These are phyloP conservation scores for Lacerta agilis DNA, from an alignment of 2,797 vertebrate genomes.

Conservation along the genomic window DNA sequence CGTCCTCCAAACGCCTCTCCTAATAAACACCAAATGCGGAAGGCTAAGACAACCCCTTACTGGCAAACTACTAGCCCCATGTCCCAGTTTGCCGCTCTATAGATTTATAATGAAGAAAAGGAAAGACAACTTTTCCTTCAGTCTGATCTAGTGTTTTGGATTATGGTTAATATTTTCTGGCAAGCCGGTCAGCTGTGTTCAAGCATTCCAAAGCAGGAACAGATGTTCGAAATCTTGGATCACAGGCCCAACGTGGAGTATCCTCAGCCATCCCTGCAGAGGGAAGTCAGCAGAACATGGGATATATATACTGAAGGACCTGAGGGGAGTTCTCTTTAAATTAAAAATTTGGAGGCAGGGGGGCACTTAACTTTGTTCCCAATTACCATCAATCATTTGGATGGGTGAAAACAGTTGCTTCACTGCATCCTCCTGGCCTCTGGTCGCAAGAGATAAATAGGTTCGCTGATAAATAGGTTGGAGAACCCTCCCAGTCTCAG, in stretches of 20 bases:
- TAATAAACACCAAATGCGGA: slow-evolving; percentile 34
- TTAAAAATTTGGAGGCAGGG: background rate
- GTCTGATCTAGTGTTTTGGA: slow-evolving; percentile 22
- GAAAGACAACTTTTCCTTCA: background rate
- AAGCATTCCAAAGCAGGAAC: slow-evolving; percentile 40
- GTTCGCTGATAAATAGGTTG: background rate
- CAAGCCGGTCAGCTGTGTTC: slow-evolving; percentile 15
- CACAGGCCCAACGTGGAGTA: slow-evolving; percentile 4
- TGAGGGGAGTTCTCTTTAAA: background rate
- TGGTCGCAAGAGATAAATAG: background rate
- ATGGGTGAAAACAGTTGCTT: background rate
- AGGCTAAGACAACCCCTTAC: slow-evolving; percentile 1
- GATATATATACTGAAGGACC: slow-evolving; percentile 18
- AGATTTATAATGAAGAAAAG: slow-evolving; percentile 29
- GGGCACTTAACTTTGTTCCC: background rate
- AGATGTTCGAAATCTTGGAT: slow-evolving; percentile 19
- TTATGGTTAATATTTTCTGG: slow-evolving; percentile 47
- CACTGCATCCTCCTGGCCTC: background rate
- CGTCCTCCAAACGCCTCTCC: slow-evolving; percentile 4
- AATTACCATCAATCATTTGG: background rate
- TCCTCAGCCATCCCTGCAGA: background rate
- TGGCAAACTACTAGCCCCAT: slow-evolving; percentile 13
- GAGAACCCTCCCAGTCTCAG: background rate
- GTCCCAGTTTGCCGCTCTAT: slow-evolving; percentile 22
- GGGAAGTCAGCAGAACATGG: slow-evolving; percentile 1